Conservation (phyloP, 2,113 vertebrate species). For the Polyodon spathula region DNA sequence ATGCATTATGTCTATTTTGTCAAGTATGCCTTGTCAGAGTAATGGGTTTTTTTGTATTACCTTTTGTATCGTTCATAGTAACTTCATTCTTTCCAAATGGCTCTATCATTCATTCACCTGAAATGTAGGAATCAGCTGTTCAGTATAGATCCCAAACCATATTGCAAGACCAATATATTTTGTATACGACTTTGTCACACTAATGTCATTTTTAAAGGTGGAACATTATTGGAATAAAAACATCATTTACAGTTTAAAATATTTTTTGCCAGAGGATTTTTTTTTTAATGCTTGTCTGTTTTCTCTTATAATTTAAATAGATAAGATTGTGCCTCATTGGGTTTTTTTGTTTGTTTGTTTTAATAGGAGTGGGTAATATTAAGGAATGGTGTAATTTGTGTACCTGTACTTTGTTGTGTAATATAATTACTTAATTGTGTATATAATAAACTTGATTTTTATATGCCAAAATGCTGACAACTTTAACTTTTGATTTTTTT, state of each 20-base stretch:
- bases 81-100: not conserved
- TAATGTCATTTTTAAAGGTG: too few species aligned
- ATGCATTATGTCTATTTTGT: slow-evolving; percentile 1
- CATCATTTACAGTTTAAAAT: not conserved
- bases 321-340: not conserved
- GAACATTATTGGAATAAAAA: too few species aligned
- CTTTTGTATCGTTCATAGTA: not conserved
- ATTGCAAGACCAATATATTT: too few species aligned
- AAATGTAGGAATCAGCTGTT: too few species aligned
- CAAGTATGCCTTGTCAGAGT: not conserved
- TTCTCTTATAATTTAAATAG: slow-evolving; percentile 1
- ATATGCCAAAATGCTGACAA: slow-evolving; percentile 27
- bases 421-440: slow-evolving; percentile 18
- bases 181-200: too few species aligned
- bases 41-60: not conserved
- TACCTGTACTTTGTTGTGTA: not conserved
- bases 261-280: not conserved
- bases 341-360: slow-evolving; percentile 3
- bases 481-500: slow-evolving; percentile 12
- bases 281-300: not conserved
- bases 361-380: too few species aligned
- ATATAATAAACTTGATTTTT: slow-evolving; percentile 17
- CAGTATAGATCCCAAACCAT: too few species aligned
- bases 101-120: not conserved
- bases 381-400: too few species aligned